A percentile compares a stretch with the other conserved stretches of the same genome.
Evolutionary conservation across 37 sponge, comb jelly and placozoan species (phyloP).

Genomic region (Mnemiopsis leidyi): DNA sequence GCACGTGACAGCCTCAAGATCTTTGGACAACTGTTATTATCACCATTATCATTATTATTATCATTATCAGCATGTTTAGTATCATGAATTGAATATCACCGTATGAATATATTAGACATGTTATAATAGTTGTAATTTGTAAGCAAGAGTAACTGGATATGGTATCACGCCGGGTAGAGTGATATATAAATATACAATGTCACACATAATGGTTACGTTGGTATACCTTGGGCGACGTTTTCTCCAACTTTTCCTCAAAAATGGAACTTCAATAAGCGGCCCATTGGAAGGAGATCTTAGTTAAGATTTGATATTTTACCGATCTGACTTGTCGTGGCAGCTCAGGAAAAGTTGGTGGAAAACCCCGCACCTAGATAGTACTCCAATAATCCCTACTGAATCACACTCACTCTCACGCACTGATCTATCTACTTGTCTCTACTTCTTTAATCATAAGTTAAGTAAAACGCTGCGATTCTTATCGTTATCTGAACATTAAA

Average conservation of each 20-base stretch:
- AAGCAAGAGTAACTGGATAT: background rate
- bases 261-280: no score
- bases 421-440: background rate
- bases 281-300: no score
- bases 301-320: no score
- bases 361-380: background rate
- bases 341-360: background rate
- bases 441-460: background rate
- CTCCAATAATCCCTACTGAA: background rate
- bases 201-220: background rate
- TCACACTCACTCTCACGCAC: background rate
- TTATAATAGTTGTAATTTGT: background rate
- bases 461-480: background rate
- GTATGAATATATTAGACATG: background rate
- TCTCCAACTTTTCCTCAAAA: background rate
- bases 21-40: background rate
- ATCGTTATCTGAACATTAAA: background rate
- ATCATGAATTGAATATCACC: background rate
- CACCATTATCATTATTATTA: background rate
- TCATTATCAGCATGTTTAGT: background rate
- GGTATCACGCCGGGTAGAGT: background rate
- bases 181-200: background rate
- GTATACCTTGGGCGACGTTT: background rate
- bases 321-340: no score
- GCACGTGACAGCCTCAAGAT: background rate